Evolutionary conservation across 1,140 invertebrate genomes (phyloP), one percentile per base, ranked within the genome.

Genomic region (Bradynema listronoti): DNA sequence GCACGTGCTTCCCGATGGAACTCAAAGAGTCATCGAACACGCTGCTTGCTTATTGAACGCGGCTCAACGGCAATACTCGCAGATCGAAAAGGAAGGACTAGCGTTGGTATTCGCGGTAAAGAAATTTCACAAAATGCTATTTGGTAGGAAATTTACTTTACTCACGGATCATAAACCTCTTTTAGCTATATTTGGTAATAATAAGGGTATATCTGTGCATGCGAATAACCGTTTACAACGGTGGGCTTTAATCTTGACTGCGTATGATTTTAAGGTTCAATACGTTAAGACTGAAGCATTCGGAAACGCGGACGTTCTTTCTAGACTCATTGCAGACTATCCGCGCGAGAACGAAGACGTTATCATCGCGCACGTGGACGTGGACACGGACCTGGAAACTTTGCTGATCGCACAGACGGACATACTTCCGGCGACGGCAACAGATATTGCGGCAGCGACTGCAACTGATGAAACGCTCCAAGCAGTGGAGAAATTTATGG

Each of bases 61-160:
- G 30, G 65, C 80, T 5, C 79, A 84, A 65, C 63, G 72, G 64
- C 82, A 79, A 51, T 83, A 84, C 50, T 58, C 77, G 6, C 79
- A 81, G 58, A 80, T 83, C 27, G 81, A 85, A 32, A 82, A 79
- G 65, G 83, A 85, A 75, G 53, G 53, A 3, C 56, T 55, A 59
- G 53, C 22, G 24, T 55, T 55, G 30, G 14, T 55, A 6, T 55
- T 56, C 53, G 53, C 53, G 22, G 53, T 55, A 25, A 53, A 55
- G 14, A 55, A 55, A 32, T 55, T 56, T 45, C 53, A 55, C 14
- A 52, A 58, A 52, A 41, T 55, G 22, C 49, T 55, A 6, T 55
- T 24, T 59, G 53, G 53, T 9, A 16, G 53, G 6, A 22, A 58
- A 25, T 55, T 55, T 53, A 55, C 36, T 22, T 53, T 55, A 16